Base-by-base conservation (phyloP, 2,797 vertebrate genomes). In the Cossypha niveicapilla region DNA sequence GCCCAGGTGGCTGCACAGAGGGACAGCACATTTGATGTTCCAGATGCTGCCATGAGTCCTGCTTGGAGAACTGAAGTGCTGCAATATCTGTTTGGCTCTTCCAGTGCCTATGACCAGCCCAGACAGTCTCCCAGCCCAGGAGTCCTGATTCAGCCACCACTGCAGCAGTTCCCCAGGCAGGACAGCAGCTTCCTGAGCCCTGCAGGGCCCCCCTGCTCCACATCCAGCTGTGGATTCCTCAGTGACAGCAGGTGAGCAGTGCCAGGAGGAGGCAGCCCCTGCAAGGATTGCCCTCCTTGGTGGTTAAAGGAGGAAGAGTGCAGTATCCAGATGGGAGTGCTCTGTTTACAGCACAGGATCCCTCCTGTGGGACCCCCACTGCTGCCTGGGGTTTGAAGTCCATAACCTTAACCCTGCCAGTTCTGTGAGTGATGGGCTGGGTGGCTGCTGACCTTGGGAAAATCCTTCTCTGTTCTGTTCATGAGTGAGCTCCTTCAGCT, bases 61-160 rank as follows among this genome's bases (percentile, higher is more conserved):
- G 19, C 19, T 32, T 11, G 4, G 47, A 56, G 48, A 68, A 9
- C 19, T 47, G 57, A 83, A 75, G 34, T 3, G 11, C 44, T 77
- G 60, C 57, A 19, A 18, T 57, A 3, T 80, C 45, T 67, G 7
- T 94, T 79, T 96, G 92, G 57, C 67, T 94, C 44, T 77, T 94
- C 19, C 96, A 99, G 98, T 99, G 99, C 99, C 98, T 99, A 98
- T 96, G 98, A 99, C 94, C 98, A 98, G 95, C 98, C 98, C 95
- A 98, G 98, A 98, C 97, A 99, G 96, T 98, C 97, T 94, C 98
- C 98, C 60, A 98, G 95, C 96, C 98, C 98, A 3, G 98, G 98
- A 95, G 89, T 45, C 60, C 96, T 97, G 11, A 97, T 98, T 70
- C 98, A 98, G 97, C 98, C 98, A 21, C 97, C 98, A 3, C 97